Evolutionary conservation across 2,888 invertebrate genomes (phyloP).

Genomic region (Eupithecia insigniata): DNA sequence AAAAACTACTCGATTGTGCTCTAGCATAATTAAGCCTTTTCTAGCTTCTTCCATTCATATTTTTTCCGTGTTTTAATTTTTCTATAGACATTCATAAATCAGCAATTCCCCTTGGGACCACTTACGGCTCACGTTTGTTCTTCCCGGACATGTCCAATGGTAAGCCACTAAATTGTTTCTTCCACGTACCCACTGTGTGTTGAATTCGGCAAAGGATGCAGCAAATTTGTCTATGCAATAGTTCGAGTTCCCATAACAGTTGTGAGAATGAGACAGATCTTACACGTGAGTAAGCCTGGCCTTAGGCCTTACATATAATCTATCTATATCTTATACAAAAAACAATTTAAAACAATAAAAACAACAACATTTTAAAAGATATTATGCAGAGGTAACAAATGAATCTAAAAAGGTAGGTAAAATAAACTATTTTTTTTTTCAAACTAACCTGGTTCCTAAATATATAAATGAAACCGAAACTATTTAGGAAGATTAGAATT

Average conservation of each 20-base stretch:
- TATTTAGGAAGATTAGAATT: no score
- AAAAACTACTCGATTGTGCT: not conserved
- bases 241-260: not conserved
- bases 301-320: not conserved
- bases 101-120: conserved; percentile 55
- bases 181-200: conserved; percentile 31
- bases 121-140: conserved; percentile 51
- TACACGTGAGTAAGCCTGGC: not conserved
- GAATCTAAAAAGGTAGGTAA: no score
- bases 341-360: no score
- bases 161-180: conserved; percentile 36
- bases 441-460: no score
- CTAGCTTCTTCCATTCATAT: not conserved
- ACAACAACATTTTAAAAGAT: no score
- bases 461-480: no score
- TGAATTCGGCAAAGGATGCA: conserved; percentile 22
- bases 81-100: conserved; percentile 49
- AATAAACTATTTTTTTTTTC: no score
- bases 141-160: conserved; percentile 53
- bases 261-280: not conserved
- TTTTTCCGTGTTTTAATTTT: conserved; percentile 17
- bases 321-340: no score
- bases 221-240: conserved; percentile 16
- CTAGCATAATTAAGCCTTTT: not conserved
- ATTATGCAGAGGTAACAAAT: no score